phyloP scores from a whole-genome alignment of 2,888 invertebrate species.

The Congeria kusceri region DNA sequence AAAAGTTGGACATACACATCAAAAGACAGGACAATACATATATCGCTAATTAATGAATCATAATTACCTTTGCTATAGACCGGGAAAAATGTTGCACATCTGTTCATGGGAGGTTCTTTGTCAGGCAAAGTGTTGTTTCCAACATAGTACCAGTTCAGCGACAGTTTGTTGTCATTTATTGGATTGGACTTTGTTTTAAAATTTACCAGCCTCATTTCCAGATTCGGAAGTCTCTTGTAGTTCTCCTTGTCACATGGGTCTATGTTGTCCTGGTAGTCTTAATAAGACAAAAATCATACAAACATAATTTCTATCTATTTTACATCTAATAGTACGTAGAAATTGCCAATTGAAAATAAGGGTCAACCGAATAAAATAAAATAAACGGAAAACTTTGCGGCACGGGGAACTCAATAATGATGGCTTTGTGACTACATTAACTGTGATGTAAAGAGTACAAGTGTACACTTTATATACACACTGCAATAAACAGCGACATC shows the following conservation, averaged over 20 bases:
- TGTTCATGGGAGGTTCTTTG: not conserved
- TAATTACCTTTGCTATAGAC: not conserved
- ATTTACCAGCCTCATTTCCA: not conserved
- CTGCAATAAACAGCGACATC: slow-evolving; percentile 19
- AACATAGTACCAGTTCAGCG: not conserved
- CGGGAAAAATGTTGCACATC: slow-evolving; percentile 4
- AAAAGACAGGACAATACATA: too few relatives aligned
- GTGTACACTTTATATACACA: not conserved
- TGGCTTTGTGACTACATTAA: slow-evolving; percentile 14
- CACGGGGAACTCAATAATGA: not conserved
- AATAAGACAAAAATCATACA: not conserved
- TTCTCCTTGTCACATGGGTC: not conserved
- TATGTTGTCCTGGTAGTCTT: slow-evolving; percentile 1
- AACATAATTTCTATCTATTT: not conserved
- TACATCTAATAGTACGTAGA: too few relatives aligned
- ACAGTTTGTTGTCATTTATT: not conserved
- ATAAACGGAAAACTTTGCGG: not conserved
- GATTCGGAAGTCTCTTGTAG: not conserved
- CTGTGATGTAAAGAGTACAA: not conserved
- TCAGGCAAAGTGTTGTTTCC: slow-evolving; percentile 9
- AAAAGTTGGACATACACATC: not conserved
- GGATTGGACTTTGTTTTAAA: not conserved
- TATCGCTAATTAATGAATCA: not conserved
- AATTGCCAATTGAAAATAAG: too few relatives aligned
- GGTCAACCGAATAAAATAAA: not conserved